These are phyloP conservation scores for Tragelaphus imberbis DNA, from an alignment of 2,113 vertebrate species.

Conservation along the genomic window DNA sequence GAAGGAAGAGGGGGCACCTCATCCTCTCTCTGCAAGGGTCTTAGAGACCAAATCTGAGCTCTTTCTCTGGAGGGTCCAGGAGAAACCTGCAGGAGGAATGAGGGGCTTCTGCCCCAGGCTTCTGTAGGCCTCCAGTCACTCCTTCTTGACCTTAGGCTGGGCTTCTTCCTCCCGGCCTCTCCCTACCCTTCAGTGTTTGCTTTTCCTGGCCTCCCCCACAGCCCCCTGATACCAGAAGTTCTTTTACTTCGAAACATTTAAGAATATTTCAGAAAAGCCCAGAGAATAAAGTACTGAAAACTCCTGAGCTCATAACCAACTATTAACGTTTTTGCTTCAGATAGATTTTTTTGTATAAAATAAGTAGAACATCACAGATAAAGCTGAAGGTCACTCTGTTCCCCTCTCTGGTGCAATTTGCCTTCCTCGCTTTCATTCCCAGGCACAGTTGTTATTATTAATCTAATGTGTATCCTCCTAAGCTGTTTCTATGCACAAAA, in stretches of 20 bases:
- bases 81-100: not conserved
- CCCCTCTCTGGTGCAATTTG: not conserved
- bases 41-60: not conserved
- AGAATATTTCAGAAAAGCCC: not conserved
- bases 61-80: not conserved
- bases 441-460: slow-evolving; percentile 1
- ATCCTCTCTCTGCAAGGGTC: not conserved
- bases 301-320: not conserved
- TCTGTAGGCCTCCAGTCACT: not conserved
- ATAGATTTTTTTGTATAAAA: slow-evolving; percentile 18
- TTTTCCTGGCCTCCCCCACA: not conserved
- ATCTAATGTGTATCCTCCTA: not conserved
- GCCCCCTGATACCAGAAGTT: not conserved
- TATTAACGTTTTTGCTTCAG: not conserved
- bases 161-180: not conserved
- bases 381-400: not conserved
- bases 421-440: not conserved
- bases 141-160: not conserved
- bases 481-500: not conserved
- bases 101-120: not conserved
- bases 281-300: not conserved
- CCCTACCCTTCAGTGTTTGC: not conserved
- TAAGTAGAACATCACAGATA: not conserved
- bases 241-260: not conserved
- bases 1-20: not conserved